phyloP scores from a whole-genome alignment of 2,888 invertebrate species.

The Cephus rjabovi region DNA sequence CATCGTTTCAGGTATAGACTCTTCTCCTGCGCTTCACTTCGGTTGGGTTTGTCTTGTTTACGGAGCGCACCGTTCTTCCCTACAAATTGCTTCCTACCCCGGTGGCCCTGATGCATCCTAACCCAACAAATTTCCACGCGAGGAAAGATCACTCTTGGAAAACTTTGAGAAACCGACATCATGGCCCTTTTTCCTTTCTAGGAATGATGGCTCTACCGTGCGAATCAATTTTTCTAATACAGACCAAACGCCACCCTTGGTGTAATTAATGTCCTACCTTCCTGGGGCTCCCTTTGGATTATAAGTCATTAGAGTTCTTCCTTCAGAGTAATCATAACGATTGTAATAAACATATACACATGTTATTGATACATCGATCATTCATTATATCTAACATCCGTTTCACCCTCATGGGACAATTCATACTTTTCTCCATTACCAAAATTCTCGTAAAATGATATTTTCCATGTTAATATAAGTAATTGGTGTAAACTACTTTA shows the following conservation, averaged over 20 bases:
- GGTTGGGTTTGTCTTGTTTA: conserved; percentile 11
- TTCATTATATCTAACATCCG: not conserved
- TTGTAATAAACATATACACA: not conserved
- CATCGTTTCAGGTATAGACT: conserved; percentile 1
- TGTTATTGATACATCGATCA: not conserved
- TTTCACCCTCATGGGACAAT: not conserved
- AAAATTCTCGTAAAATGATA: not conserved
- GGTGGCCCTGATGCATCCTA: conserved; percentile 15
- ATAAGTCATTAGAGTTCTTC: not conserved
- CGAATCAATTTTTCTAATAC: not conserved
- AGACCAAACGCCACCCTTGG: not conserved
- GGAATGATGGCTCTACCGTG: not conserved
- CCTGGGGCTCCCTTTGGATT: not conserved
- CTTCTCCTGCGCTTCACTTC: not conserved
- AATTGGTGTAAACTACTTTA: not conserved
- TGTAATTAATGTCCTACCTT: not conserved
- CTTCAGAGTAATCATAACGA: not conserved
- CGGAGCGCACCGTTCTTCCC: conserved; percentile 12
- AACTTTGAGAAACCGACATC: not conserved
- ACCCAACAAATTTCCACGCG: conserved; percentile 10
- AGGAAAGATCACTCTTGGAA: conserved; percentile 4
- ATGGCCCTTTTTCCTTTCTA: not conserved
- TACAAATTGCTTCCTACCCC: conserved; percentile 14
- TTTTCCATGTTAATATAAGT: not conserved
- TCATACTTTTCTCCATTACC: not conserved